Percentiles rank a stretch among this genome's conserved stretches.
phyloP scores from a whole-genome alignment of 2,888 invertebrate species.

The Leptinotarsa haldemani region DNA sequence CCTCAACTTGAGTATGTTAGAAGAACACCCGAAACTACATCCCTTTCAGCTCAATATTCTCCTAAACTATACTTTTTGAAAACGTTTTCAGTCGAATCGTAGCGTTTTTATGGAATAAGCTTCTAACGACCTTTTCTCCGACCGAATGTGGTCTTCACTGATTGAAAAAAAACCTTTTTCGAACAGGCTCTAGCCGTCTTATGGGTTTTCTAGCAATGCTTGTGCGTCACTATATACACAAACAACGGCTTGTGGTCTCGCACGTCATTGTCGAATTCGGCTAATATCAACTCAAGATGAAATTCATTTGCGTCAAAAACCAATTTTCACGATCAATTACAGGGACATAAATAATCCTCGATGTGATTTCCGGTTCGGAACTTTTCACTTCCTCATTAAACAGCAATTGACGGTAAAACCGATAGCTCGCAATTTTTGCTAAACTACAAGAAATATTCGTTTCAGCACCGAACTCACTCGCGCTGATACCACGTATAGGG shows the following conservation, averaged over 20 bases:
- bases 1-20: too few species aligned
- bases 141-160: too few species aligned
- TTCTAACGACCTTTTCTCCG: not conserved
- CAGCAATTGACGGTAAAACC: constrained; percentile 41
- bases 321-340: constrained; percentile 32
- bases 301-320: constrained; percentile 20
- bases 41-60: too few species aligned
- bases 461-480: constrained; percentile 14
- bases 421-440: constrained; percentile 41
- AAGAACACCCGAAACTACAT: too few species aligned
- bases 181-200: too few species aligned
- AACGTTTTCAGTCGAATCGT: too few species aligned
- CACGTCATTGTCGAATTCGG: not conserved
- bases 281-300: constrained; percentile 15
- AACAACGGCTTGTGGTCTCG: too few species aligned
- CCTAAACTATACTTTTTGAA: too few species aligned
- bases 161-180: too few species aligned
- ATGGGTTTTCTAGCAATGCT: too few species aligned
- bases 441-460: constrained; percentile 31
- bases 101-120: not conserved
- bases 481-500: not conserved
- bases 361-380: constrained; percentile 29
- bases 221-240: too few species aligned
- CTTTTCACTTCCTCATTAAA: constrained; percentile 39
- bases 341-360: constrained; percentile 9